phyloP scores from a whole-genome alignment of 2,113 vertebrate species.

The Herpetotheres cachinnans region DNA sequence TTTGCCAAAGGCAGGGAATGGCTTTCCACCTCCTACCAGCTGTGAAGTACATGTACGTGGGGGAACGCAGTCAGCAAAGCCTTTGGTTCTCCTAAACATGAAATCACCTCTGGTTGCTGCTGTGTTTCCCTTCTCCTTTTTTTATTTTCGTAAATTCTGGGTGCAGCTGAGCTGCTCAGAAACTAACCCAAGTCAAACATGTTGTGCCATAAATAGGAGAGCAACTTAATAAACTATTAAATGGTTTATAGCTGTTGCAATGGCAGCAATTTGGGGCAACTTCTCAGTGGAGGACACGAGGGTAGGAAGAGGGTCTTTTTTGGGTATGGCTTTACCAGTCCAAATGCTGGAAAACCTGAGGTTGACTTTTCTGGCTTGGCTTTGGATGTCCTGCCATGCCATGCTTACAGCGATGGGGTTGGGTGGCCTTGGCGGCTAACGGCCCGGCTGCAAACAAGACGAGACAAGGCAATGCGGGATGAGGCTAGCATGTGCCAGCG shows the following conservation, averaged over 20 bases:
- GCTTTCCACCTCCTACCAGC: background rate
- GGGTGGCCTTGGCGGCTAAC: background rate
- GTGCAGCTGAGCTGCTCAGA: background rate
- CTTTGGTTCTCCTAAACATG: background rate
- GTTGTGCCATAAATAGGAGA: background rate
- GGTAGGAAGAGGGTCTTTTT: background rate
- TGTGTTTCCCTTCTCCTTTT: accelerated
- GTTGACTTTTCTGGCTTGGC: background rate
- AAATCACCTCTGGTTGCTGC: background rate
- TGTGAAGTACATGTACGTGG: background rate
- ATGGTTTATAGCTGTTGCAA: background rate
- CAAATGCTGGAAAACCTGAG: background rate
- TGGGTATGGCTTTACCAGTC: background rate
- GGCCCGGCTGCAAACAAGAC: background rate
- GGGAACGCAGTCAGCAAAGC: background rate
- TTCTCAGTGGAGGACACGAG: background rate
- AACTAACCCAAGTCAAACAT: background rate
- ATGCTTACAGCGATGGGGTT: background rate
- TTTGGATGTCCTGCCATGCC: background rate
- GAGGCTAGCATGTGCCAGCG: background rate
- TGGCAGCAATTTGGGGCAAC: background rate
- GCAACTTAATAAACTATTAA: background rate
- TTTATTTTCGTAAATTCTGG: background rate
- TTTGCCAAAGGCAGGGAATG: background rate
- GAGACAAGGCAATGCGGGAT: background rate